Conservation (phyloP, 2,888 invertebrate genomes). For the Nephrotoma appendiculata region DNA sequence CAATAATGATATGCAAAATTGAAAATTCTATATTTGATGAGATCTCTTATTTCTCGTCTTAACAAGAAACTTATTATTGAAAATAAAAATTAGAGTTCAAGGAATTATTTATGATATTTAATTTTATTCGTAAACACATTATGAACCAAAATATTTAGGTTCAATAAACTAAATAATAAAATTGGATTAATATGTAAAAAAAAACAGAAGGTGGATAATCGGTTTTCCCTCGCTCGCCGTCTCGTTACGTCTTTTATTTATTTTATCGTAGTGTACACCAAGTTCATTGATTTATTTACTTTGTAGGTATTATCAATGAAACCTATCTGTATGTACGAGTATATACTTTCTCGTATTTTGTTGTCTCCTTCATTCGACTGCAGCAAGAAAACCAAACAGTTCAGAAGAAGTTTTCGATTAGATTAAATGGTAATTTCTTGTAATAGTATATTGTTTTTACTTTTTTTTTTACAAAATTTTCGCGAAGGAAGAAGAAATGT, state of each 20-base stretch:
- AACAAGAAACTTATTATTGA: not conserved
- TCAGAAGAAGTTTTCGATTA: not conserved
- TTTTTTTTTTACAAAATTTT: not conserved
- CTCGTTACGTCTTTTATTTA: not conserved
- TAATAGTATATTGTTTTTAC: not conserved
- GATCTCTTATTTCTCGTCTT: not conserved
- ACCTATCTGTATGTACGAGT: not conserved
- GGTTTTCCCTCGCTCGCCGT: not conserved
- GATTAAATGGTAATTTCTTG: not conserved
- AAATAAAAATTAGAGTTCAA: not conserved
- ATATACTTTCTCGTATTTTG: not conserved
- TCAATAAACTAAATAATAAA: not conserved
- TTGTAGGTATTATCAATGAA: not conserved
- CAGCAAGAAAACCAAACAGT: not conserved
- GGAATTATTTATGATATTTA: not conserved
- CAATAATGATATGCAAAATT: not conserved
- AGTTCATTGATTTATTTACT: not conserved
- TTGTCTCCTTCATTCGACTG: not conserved
- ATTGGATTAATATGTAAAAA: not conserved
- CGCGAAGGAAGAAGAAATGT: not conserved
- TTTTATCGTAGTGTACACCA: not conserved
- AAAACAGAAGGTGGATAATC: not conserved
- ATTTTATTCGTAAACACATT: not conserved
- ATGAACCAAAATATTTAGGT: not conserved
- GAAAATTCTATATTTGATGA: not conserved